A percentile compares a stretch with the other conserved stretches of the same genome.
Conservation (phyloP, 2,888 invertebrate species). For the Yponomeuta cagnagella region DNA sequence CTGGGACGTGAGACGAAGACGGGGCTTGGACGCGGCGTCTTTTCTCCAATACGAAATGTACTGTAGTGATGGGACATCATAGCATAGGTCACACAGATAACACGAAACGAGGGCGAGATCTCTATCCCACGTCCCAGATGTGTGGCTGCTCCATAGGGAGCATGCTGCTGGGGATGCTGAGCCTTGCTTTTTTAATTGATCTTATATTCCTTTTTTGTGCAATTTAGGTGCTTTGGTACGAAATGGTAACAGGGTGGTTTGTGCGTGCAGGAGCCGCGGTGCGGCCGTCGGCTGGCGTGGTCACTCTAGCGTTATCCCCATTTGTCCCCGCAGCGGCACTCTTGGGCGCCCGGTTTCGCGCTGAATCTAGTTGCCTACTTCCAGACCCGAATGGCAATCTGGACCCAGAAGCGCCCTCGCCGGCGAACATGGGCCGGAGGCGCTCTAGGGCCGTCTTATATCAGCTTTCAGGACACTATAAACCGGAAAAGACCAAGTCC, state of each 20-base stretch:
- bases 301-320: conserved; percentile 78
- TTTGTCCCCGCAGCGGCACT: conserved; percentile 84
- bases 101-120: too few species aligned
- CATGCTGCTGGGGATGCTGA: not conserved
- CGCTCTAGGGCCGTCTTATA: conserved; percentile 96
- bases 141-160: too few species aligned
- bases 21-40: too few species aligned
- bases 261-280: conserved; percentile 74
- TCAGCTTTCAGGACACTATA: conserved; percentile 97
- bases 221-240: not conserved
- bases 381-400: conserved; percentile 89
- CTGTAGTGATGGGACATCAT: too few species aligned
- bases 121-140: too few species aligned
- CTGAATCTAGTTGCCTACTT: conserved; percentile 87
- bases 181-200: conserved; percentile 3
- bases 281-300: conserved; percentile 76
- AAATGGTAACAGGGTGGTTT: conserved; percentile 63
- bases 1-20: too few species aligned
- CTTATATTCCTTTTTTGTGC: conserved; percentile 3
- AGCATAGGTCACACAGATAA: too few species aligned
- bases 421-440: conserved; percentile 92
- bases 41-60: too few species aligned
- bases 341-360: conserved; percentile 86
- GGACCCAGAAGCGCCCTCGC: conserved; percentile 86
- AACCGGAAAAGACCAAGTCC: conserved; percentile 93